Percentiles rank a stretch among this genome's conserved stretches.
phyloP scores from a whole-genome alignment of 2,888 invertebrate species.

The Himalopsyche kuldschensis region DNA sequence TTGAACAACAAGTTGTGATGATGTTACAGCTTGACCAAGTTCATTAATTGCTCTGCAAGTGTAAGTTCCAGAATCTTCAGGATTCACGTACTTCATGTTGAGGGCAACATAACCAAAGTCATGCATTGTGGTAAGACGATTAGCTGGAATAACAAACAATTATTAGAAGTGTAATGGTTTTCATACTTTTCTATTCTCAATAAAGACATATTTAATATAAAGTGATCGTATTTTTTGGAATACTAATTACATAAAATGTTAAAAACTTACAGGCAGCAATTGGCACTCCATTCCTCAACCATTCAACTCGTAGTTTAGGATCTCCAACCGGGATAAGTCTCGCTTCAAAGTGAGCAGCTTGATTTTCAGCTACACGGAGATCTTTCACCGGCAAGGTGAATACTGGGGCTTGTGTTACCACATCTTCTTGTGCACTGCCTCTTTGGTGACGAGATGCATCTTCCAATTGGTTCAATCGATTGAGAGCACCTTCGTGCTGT shows the following conservation, averaged over 20 bases:
- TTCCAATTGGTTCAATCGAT: constrained; percentile 80
- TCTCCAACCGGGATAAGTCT: constrained; percentile 93
- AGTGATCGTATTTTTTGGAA: background rate
- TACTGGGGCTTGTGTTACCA: constrained; percentile 83
- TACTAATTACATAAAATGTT: background rate
- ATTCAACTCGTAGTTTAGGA: constrained; percentile 88
- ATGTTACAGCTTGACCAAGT: constrained; percentile 92
- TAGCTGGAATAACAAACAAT: constrained; percentile 59
- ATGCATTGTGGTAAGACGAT: constrained; percentile 90
- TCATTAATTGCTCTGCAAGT: constrained; percentile 92
- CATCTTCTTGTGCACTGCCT: constrained; percentile 74
- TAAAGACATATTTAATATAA: background rate
- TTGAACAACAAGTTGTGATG: constrained; percentile 87
- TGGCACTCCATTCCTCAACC: constrained; percentile 89
- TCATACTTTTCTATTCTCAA: background rate
- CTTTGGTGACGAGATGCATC: constrained; percentile 75
- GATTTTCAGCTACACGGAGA: constrained; percentile 83
- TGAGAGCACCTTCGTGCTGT: constrained; percentile 84
- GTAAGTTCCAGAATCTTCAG: constrained; percentile 95
- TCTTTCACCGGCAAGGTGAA: constrained; percentile 92
- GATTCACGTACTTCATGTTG: constrained; percentile 91
- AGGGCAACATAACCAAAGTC: constrained; percentile 97
- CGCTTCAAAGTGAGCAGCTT: constrained; percentile 92
- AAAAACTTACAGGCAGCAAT: constrained; percentile 78
- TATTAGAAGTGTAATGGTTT: constrained; percentile 1